A percentile compares a stretch with the other conserved stretches of the same genome.
Evolutionary conservation across 2,113 vertebrate genomes (phyloP).

Genomic region (Martes martes): DNA sequence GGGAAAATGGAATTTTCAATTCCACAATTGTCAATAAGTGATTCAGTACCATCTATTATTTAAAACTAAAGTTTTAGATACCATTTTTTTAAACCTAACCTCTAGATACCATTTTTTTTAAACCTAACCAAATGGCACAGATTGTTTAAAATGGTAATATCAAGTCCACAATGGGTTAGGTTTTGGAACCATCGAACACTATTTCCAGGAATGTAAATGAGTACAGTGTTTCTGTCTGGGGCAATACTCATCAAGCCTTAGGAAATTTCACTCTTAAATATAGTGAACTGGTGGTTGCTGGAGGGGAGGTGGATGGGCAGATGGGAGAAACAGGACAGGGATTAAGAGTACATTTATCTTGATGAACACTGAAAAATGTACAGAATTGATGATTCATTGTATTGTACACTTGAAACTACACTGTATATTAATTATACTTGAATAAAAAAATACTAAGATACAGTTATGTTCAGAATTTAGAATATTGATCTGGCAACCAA

Average conservation of each 20-base stretch:
- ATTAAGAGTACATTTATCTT: background rate
- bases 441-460: background rate
- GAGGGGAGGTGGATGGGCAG: background rate
- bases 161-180: background rate
- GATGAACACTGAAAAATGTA: background rate
- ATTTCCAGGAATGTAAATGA: background rate
- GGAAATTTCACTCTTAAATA: background rate
- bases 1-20: background rate
- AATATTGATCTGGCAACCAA: background rate
- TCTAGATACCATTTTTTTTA: background rate
- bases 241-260: background rate
- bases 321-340: background rate
- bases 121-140: background rate
- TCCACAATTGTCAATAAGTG: background rate
- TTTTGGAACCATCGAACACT: background rate
- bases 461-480: background rate
- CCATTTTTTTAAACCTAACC: background rate
- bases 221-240: background rate
- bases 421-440: background rate
- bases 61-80: background rate
- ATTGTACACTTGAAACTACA: background rate
- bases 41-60: background rate
- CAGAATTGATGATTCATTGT: background rate
- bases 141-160: background rate
- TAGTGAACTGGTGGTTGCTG: background rate